These are phyloP conservation scores for Drosophila peninsularis DNA, from an alignment of 2,888 invertebrate species.

Conservation along the genomic window DNA sequence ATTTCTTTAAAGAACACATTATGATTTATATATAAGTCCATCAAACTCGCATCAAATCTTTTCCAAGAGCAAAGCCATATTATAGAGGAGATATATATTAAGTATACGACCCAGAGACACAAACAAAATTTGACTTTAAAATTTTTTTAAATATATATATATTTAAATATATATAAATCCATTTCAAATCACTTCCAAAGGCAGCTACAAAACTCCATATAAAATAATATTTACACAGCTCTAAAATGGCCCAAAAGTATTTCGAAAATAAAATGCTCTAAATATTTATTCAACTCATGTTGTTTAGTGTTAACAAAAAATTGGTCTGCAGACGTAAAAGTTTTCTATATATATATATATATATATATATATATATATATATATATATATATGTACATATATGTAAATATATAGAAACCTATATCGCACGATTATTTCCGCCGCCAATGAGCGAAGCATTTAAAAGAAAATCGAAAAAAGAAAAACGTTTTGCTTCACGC, in stretches of 20 bases:
- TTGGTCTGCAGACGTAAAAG: constrained; percentile 28
- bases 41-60: too few relatives aligned
- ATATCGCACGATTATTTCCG: constrained; percentile 70
- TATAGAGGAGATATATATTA: too few relatives aligned
- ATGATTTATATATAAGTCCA: too few relatives aligned
- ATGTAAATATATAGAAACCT: constrained; percentile 30
- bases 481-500: neutral
- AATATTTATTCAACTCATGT: constrained; percentile 11
- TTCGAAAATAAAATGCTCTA: neutral
- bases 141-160: neutral
- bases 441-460: constrained; percentile 51
- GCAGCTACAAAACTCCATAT: neutral
- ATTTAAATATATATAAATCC: neutral
- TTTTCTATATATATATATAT: constrained; percentile 23
- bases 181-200: neutral
- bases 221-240: neutral
- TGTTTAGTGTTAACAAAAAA: constrained; percentile 29
- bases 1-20: too few relatives aligned
- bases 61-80: too few relatives aligned
- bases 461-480: neutral
- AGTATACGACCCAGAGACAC: too few relatives aligned
- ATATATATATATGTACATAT: too few relatives aligned
- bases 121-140: too few relatives aligned
- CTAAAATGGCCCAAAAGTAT: neutral
- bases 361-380: too few relatives aligned